phyloP scores from a whole-genome alignment of 2,113 vertebrate genomes.

The Vidua macroura region DNA sequence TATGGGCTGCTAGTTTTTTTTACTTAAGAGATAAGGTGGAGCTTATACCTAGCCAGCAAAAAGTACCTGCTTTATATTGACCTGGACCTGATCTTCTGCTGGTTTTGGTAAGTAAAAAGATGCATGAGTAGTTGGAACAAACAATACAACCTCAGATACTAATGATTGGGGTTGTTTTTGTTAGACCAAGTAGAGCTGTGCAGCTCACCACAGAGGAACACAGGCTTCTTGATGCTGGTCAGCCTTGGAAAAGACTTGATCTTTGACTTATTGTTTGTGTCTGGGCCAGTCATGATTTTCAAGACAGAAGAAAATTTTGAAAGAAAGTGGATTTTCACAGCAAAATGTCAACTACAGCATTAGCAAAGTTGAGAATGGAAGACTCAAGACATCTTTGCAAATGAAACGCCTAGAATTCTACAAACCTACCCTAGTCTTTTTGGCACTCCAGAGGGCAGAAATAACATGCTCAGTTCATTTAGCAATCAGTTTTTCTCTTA shows the following conservation, averaged over 20 bases:
- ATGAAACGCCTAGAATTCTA: neutral
- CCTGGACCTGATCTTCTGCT: neutral
- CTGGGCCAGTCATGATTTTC: neutral
- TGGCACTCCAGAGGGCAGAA: neutral
- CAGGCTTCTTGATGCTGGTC: neutral
- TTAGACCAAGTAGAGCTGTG: neutral
- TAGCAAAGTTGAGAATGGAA: neutral
- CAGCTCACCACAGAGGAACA: neutral
- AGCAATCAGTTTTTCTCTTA: neutral
- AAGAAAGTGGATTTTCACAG: neutral
- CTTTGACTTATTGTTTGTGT: neutral
- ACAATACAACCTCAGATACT: neutral
- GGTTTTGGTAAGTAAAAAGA: neutral
- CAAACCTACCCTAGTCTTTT: neutral
- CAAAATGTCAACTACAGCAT: neutral
- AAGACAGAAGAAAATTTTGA: neutral
- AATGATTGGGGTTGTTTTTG: neutral
- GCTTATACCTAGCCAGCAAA: neutral
- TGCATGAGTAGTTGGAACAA: neutral
- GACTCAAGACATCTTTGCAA: neutral
- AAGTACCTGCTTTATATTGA: neutral
- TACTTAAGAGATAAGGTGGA: neutral
- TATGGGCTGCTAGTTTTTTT: neutral
- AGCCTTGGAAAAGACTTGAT: neutral
- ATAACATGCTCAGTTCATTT: neutral